Base-by-base conservation (phyloP, 2,888 invertebrate species). In the Xylophagus ater region DNA sequence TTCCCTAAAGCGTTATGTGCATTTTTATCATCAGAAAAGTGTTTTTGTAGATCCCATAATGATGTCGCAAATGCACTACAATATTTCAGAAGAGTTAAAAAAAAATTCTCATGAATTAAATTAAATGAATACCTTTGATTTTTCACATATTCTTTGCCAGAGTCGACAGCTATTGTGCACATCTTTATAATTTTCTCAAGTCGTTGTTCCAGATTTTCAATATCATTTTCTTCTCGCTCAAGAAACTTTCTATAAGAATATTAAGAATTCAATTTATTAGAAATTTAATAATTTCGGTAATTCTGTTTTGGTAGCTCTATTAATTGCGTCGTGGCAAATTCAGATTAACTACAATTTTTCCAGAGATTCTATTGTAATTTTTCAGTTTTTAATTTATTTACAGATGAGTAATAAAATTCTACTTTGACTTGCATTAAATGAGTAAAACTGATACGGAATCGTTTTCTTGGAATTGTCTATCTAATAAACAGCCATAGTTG, bases 141-240 rank as follows among this genome's bases (percentile, higher is more conserved):
- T 60, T 78, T 81, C 57, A 90, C 82, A 71, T 87, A 93, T 51
- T 78, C 76, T 71, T 93, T 93, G 47, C 94, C 94, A 45, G 84
- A 75, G 53, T 94, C 93, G 49, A 92, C 80, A 81, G 93, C 92
- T 49, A 77, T 68, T 55, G 81, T 81, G 65, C 93, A 90, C 54
- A 84, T 75, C 68, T 92, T 92, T 40, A 94, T 72, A 57, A 90
- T 88, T 73, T 87, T 89, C 55, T 93, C 92, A 48, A 93, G 67
- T 59, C 85, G 85, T 54, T 77, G 79, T 65, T 94, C 93, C 53
- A 94, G 70, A 49, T 78, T 76, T 57, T 92, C 92, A 48, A 93
- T 78, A 59, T 84, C 85, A 31, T 74, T 69, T 66, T 93, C 92
- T 57, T 90, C 86, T 49, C 82, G 82, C 57, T 89, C 87, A 55